Percentiles rank a stretch among this genome's conserved stretches.
These are phyloP conservation scores for Callipepla californica DNA, from an alignment of 2,113 vertebrate genomes.

Conservation along the genomic window DNA sequence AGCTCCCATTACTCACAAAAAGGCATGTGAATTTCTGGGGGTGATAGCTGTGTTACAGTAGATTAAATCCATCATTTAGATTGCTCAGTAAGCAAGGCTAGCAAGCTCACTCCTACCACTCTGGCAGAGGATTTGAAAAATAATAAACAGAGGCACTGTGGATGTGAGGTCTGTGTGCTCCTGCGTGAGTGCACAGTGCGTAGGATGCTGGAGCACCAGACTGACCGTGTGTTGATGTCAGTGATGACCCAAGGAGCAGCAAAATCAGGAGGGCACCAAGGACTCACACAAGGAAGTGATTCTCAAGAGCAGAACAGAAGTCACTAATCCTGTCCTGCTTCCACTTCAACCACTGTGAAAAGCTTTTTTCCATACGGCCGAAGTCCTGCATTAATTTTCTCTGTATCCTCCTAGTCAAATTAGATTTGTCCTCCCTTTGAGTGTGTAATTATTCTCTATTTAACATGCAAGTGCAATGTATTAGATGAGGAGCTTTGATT, in stretches of 20 bases:
- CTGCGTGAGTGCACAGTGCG: accelerated
- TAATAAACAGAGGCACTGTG: background rate
- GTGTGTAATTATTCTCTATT: conserved; percentile 44
- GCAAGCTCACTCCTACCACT: background rate
- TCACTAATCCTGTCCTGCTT: background rate
- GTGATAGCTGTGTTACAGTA: background rate
- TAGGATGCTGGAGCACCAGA: background rate
- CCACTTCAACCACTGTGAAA: background rate
- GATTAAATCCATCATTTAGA: conserved; percentile 10
- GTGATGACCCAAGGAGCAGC: background rate
- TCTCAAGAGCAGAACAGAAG: background rate
- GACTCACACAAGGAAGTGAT: background rate
- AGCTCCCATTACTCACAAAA: conserved; percentile 13
- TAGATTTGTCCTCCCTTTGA: conserved; percentile 47
- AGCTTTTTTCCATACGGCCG: background rate
- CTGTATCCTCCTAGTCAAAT: conserved; percentile 18
- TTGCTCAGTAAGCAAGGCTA: background rate
- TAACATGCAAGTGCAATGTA: conserved; percentile 39
- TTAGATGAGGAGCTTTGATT: conserved; percentile 44
- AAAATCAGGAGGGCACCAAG: background rate
- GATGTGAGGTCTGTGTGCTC: background rate
- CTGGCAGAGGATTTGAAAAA: background rate
- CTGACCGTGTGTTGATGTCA: background rate
- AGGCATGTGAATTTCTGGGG: background rate
- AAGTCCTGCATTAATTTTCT: conserved; percentile 22